phyloP scores from a whole-genome alignment of 2,888 invertebrate species.

The Apodemia duryi region DNA sequence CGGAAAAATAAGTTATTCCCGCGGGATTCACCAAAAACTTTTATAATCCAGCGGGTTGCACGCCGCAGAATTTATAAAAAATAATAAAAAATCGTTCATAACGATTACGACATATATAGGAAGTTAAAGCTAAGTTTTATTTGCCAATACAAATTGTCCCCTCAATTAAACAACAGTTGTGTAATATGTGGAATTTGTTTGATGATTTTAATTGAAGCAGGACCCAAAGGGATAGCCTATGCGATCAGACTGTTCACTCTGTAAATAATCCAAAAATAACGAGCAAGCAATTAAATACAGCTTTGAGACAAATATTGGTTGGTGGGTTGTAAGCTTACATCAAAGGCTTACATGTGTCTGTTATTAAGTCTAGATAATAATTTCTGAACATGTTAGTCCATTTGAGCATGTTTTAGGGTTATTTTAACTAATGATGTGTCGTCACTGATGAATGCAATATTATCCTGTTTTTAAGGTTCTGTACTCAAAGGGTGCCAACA shows the following conservation, averaged over 20 bases:
- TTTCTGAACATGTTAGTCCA: slow-evolving; percentile 15
- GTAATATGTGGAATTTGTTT: slow-evolving; percentile 48
- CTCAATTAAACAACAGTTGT: slow-evolving; percentile 56
- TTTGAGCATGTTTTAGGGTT: slow-evolving; percentile 9
- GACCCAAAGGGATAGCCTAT: slow-evolving; percentile 32
- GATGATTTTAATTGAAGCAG: slow-evolving; percentile 46
- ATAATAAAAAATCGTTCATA: no score
- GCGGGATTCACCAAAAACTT: no score
- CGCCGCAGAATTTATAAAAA: no score
- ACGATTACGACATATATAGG: not conserved
- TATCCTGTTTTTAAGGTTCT: not conserved
- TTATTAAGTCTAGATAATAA: slow-evolving; percentile 41
- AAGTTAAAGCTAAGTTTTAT: not conserved
- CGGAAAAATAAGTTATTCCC: no score
- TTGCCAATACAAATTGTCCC: slow-evolving; percentile 38
- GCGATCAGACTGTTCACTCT: slow-evolving; percentile 50
- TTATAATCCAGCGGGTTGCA: no score
- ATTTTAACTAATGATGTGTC: not conserved
- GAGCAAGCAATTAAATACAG: slow-evolving; percentile 74
- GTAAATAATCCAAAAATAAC: slow-evolving; percentile 78
- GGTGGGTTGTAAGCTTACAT: slow-evolving; percentile 50
- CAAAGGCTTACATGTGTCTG: slow-evolving; percentile 59
- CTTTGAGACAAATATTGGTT: slow-evolving; percentile 61
- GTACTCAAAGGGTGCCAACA: not conserved
- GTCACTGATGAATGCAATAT: not conserved